phyloP scores from a whole-genome alignment of 1,140 invertebrate genomes.

The Pseudomyrmex concolor region DNA sequence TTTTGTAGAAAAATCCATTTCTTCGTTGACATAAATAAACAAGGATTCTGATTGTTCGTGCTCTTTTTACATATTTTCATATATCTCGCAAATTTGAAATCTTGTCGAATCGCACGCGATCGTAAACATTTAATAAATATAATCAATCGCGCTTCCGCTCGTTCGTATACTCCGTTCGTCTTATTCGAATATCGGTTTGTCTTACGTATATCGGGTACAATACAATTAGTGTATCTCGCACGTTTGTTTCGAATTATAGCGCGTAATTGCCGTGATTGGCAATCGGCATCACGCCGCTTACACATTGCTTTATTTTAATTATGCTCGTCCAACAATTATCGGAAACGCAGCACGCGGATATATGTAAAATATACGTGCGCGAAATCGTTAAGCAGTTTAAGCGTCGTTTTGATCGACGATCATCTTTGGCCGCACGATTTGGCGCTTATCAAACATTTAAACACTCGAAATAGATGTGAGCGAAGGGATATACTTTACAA shows the following conservation, averaged over 20 bases:
- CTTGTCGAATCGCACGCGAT: conserved; percentile 48
- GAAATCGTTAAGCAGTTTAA: conserved; percentile 9
- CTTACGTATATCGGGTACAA: conserved; percentile 63
- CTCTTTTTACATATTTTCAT: neutral
- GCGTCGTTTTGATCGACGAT: conserved; percentile 5
- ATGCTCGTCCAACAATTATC: neutral
- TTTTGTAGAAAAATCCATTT: conserved; percentile 21
- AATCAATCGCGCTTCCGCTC: conserved; percentile 72
- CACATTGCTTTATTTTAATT: neutral
- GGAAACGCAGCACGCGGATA: neutral
- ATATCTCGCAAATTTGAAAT: neutral
- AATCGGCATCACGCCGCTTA: neutral
- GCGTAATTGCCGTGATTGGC: conserved; percentile 4
- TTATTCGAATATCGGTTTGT: conserved; percentile 15
- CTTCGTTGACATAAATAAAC: neutral
- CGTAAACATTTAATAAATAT: conserved; percentile 74
- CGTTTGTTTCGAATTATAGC: neutral
- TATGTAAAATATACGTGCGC: neutral
- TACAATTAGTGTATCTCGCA: conserved; percentile 7
- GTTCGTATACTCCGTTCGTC: conserved; percentile 72
- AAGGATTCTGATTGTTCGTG: conserved; percentile 46
- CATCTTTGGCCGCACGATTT: conserved; percentile 3
- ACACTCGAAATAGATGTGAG: neutral
- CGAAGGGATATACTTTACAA: conserved; percentile 3
- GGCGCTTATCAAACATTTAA: neutral